phyloP scores from a whole-genome alignment of 2,888 invertebrate genomes.

The Petrolisthes manimaculis region DNA sequence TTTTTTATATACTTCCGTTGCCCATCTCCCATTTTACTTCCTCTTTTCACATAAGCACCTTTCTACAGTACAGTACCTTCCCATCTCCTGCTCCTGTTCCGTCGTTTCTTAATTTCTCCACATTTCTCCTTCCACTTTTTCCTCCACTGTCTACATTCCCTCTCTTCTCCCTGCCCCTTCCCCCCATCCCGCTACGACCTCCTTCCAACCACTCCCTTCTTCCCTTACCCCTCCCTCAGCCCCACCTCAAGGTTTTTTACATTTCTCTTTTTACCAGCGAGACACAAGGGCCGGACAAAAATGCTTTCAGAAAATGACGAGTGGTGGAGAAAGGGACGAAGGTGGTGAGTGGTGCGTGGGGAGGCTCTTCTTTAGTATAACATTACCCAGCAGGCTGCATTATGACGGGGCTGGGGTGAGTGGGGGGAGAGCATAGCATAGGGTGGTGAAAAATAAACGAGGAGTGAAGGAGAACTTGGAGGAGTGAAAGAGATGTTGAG shows the following conservation, averaged over 20 bases:
- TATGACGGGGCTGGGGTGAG: not conserved
- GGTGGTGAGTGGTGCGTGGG: not conserved
- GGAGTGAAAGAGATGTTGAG: not conserved
- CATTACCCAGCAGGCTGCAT: too few relatives aligned
- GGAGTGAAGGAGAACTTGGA: not conserved
- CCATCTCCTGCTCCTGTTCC: not conserved
- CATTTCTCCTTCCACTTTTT: not conserved
- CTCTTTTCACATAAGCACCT: not conserved
- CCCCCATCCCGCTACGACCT: not conserved
- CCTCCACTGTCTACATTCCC: not conserved
- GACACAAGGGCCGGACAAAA: not conserved
- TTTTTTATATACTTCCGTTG: not conserved
- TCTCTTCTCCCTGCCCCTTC: not conserved
- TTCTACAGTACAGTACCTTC: not conserved
- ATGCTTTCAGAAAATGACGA: not conserved
- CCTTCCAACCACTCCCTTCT: not conserved
- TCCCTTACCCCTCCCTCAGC: not conserved
- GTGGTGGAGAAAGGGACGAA: not conserved
- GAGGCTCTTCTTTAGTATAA: too few relatives aligned
- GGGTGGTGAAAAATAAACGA: not conserved
- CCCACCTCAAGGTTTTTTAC: not conserved
- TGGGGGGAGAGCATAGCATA: not conserved
- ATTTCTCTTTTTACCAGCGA: not conserved
- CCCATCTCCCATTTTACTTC: not conserved
- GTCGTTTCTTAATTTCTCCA: not conserved